These are phyloP conservation scores for Cyprinodon brontotheroides DNA, from an alignment of 2,113 vertebrate genomes.

Conservation along the genomic window DNA sequence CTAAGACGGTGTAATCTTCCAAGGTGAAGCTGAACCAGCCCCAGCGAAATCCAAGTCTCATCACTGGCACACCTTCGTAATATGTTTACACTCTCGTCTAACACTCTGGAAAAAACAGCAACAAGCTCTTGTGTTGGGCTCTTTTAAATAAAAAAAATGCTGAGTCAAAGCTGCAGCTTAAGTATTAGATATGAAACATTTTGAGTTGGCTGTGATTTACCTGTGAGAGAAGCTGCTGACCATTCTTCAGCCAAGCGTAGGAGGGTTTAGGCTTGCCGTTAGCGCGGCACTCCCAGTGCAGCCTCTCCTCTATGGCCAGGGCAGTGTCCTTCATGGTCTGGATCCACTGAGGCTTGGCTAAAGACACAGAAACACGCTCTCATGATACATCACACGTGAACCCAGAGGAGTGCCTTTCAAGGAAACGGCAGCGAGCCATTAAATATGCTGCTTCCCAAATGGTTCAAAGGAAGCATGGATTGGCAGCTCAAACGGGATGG, in stretches of 20 bases:
- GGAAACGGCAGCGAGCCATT: constrained; percentile 31
- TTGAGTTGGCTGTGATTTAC: constrained; percentile 75
- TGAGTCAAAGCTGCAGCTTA: constrained; percentile 49
- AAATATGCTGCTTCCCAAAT: constrained; percentile 35
- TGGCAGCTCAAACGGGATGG: constrained; percentile 32
- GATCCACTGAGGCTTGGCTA: constrained; percentile 94
- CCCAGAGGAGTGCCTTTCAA: constrained; percentile 28
- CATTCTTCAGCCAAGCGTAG: constrained; percentile 91
- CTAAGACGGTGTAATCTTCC: constrained; percentile 68
- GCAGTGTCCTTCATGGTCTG: constrained; percentile 86
- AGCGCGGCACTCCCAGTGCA: constrained; percentile 90
- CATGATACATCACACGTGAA: constrained; percentile 31
- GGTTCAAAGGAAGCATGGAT: constrained; percentile 40
- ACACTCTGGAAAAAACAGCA: constrained; percentile 46
- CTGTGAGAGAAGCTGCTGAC: constrained; percentile 84
- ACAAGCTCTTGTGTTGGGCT: constrained; percentile 15
- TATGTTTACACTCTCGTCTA: constrained; percentile 61
- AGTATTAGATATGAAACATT: constrained; percentile 58
- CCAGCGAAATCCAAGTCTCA: constrained; percentile 64
- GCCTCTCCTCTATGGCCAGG: constrained; percentile 85
- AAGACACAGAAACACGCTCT: constrained; percentile 57
- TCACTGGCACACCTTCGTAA: constrained; percentile 59
- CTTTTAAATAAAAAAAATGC: constrained; percentile 32
- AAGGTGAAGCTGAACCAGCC: constrained; percentile 54
- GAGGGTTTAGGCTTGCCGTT: constrained; percentile 92